phyloP scores from a whole-genome alignment of 2,797 vertebrate genomes.

The Sciaenops ocellatus region DNA sequence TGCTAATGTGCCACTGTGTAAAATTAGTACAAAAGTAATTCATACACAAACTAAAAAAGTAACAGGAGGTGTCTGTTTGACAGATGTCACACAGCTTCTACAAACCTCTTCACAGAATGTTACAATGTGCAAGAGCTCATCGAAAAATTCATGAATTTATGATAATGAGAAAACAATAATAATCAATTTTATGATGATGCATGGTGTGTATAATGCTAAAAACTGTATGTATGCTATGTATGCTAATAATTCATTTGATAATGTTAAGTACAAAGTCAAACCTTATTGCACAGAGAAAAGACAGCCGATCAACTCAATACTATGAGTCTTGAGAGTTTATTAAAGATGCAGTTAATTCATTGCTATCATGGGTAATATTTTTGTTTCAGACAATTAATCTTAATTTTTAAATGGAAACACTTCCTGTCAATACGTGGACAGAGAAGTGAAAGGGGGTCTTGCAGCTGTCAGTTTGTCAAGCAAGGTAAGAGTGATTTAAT shows the following conservation, averaged over 20 bases:
- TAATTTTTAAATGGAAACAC: slow-evolving; percentile 44
- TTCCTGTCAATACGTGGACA: slow-evolving; percentile 27
- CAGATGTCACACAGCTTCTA: background rate
- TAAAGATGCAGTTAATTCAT: slow-evolving; percentile 48
- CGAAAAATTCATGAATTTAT: slow-evolving; percentile 18
- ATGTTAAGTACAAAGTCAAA: slow-evolving; percentile 35
- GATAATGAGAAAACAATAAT: slow-evolving; percentile 28
- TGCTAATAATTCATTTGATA: slow-evolving; percentile 25
- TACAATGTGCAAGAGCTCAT: slow-evolving; percentile 11
- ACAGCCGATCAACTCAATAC: slow-evolving; percentile 19
- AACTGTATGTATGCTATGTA: slow-evolving; percentile 13
- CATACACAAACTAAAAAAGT: slow-evolving; percentile 36
- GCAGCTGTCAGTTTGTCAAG: slow-evolving; percentile 62
- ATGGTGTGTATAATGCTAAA: slow-evolving; percentile 26
- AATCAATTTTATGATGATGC: slow-evolving; percentile 14
- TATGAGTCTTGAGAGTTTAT: slow-evolving; percentile 22
- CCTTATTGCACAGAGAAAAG: slow-evolving; percentile 22
- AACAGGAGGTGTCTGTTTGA: slow-evolving; percentile 11
- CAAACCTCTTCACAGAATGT: slow-evolving; percentile 6
- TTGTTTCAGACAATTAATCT: slow-evolving; percentile 49
- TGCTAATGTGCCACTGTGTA: slow-evolving; percentile 40
- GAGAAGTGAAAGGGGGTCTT: slow-evolving; percentile 39
- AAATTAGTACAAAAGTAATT: slow-evolving; percentile 43
- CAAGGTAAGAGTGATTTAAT: slow-evolving; percentile 68
- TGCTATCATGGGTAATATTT: slow-evolving; percentile 36